These are phyloP conservation scores for Anagrus nilaparvatae DNA, from an alignment of 1,140 invertebrate species.

Conservation along the genomic window DNA sequence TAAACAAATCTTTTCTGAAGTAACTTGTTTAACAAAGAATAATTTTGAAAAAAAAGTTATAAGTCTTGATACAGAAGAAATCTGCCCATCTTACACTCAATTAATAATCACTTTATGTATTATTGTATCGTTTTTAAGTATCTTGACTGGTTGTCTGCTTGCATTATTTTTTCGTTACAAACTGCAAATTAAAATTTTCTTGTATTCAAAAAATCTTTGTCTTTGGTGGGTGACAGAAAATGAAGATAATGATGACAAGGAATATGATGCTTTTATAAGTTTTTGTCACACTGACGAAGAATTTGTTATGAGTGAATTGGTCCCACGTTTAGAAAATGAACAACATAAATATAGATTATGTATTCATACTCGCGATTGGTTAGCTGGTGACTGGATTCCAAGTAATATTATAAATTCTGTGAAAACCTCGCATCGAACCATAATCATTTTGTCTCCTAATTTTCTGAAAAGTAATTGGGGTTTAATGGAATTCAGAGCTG, in stretches of 20 bases:
- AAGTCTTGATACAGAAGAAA: too few relatives aligned
- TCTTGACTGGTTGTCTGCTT: too few relatives aligned
- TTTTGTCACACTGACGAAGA: conserved; percentile 73
- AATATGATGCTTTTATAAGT: conserved; percentile 80
- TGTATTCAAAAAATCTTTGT: conserved; percentile 54
- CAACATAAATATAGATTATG: conserved; percentile 55
- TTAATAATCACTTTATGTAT: too few relatives aligned
- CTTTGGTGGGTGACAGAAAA: conserved; percentile 58
- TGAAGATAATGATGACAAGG: conserved; percentile 65
- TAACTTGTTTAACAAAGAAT: too few relatives aligned
- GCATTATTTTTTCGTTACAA: conserved; percentile 55
- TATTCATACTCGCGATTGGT: conserved; percentile 73
- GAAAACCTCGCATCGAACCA: conserved; percentile 64
- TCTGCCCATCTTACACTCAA: too few relatives aligned
- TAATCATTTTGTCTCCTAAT: conserved; percentile 71
- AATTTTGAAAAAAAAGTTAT: too few relatives aligned
- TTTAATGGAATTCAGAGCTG: conserved; percentile 70
- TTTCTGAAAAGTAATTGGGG: conserved; percentile 81
- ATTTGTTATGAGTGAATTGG: conserved; percentile 58
- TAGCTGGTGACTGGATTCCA: conserved; percentile 64
- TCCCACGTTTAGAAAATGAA: conserved; percentile 54
- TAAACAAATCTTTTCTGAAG: too few relatives aligned
- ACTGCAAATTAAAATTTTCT: conserved; percentile 56
- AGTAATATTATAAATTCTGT: conserved; percentile 71
- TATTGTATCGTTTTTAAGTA: too few relatives aligned